phyloP scores from a whole-genome alignment of 2,113 vertebrate genomes.

The Peromyscus leucopus region DNA sequence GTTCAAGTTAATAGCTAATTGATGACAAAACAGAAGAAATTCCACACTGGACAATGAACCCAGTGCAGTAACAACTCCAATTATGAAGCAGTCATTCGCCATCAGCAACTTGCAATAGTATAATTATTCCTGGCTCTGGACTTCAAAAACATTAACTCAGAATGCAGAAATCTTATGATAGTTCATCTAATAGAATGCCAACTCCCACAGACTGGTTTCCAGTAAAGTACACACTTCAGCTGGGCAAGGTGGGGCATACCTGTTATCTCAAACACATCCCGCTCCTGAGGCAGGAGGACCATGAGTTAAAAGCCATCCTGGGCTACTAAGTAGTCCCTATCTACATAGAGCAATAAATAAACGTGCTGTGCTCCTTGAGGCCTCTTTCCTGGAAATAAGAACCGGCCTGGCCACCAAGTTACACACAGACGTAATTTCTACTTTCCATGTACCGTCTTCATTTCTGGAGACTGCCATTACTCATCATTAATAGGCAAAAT shows the following conservation, averaged over 20 bases:
- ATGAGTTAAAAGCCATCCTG: not conserved
- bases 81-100: conserved; percentile 70
- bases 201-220: conserved; percentile 35
- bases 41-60: conserved; percentile 68
- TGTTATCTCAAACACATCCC: not conserved
- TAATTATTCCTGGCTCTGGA: conserved; percentile 77
- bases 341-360: not conserved
- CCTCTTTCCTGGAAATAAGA: conserved; percentile 26
- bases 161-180: conserved; percentile 44
- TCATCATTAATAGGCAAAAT: conserved; percentile 29
- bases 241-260: not conserved
- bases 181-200: conserved; percentile 63
- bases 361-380: not conserved
- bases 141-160: conserved; percentile 79
- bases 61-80: conserved; percentile 65
- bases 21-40: conserved; percentile 76
- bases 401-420: conserved; percentile 41
- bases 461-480: not conserved
- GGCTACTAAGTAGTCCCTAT: not conserved
- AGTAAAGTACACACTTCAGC: not conserved
- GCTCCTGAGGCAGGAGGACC: not conserved
- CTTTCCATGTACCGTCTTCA: conserved; percentile 28
- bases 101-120: conserved; percentile 74
- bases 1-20: conserved; percentile 72
- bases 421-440: conserved; percentile 11